A percentile compares a stretch with the other conserved stretches of the same genome.
Evolutionary conservation across 2,888 invertebrate species (phyloP).

Genomic region (Trissolcus brochymenae): DNA sequence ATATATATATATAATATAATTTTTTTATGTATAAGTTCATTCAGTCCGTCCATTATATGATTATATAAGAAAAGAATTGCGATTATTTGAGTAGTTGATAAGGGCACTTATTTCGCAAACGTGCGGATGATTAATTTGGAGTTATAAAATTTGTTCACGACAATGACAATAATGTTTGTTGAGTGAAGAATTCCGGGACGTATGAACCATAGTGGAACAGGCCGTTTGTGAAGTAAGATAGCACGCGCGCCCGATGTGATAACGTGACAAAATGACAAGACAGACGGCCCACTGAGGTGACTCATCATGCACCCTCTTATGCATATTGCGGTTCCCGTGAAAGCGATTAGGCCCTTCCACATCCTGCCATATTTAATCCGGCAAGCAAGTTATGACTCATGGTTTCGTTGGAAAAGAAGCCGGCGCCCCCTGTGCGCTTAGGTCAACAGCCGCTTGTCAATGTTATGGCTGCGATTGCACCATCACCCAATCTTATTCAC

Average conservation of each 20-base stretch:
- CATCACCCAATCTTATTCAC: conserved; percentile 4
- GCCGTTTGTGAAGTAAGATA: conserved; percentile 39
- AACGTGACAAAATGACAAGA: conserved; percentile 57
- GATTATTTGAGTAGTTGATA: conserved; percentile 23
- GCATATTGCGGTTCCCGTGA: conserved; percentile 47
- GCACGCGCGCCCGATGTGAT: conserved; percentile 46
- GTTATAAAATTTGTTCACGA: conserved; percentile 18
- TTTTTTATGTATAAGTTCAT: conserved; percentile 35
- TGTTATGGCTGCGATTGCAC: conserved; percentile 11
- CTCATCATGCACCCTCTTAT: conserved; percentile 56
- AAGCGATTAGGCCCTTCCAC: conserved; percentile 44
- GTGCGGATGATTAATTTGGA: conserved; percentile 21
- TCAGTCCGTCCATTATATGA: conserved; percentile 4
- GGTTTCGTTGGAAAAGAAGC: conserved; percentile 39
- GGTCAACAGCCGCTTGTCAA: conserved; percentile 45
- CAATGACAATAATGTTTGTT: conserved; percentile 31
- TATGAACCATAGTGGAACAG: conserved; percentile 30
- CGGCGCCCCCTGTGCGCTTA: conserved; percentile 22
- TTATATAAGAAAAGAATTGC: background rate
- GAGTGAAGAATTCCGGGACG: conserved; percentile 21
- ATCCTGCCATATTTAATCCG: conserved; percentile 31
- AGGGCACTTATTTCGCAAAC: conserved; percentile 16
- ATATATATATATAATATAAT: too few relatives aligned
- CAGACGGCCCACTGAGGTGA: conserved; percentile 46
- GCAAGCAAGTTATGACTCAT: conserved; percentile 44